Conservation (phyloP, 2,797 vertebrate genomes). For the Limosa lapponica region DNA sequence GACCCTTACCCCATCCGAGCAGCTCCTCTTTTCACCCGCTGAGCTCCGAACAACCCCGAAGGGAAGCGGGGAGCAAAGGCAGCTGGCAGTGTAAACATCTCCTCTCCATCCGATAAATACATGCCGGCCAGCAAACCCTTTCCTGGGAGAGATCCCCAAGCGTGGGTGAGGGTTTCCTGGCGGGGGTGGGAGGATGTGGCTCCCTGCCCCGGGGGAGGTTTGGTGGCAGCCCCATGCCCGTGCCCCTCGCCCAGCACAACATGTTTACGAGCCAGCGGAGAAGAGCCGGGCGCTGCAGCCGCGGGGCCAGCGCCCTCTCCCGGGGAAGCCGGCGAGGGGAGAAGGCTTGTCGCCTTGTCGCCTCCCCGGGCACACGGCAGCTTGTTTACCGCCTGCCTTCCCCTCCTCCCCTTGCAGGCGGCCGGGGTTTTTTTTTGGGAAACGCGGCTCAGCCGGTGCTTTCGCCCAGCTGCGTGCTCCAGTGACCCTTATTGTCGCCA, state of each 20-base stretch:
- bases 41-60: neutral
- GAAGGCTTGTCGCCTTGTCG: neutral
- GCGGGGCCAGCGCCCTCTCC: conserved; percentile 68
- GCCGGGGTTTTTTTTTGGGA: neutral
- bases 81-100: neutral
- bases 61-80: neutral
- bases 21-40: neutral
- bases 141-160: neutral
- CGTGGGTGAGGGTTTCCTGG: neutral
- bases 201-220: neutral
- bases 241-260: neutral
- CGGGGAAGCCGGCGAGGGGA: neutral
- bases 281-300: neutral
- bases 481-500: neutral
- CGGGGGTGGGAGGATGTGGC: neutral
- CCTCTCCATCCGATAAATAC: neutral
- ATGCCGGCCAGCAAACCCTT: neutral
- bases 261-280: conserved; percentile 38
- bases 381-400: conserved; percentile 51
- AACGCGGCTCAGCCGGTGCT: neutral
- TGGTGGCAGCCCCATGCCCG: neutral
- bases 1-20: neutral
- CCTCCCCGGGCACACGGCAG: neutral
- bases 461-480: neutral
- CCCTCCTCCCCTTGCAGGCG: neutral